A percentile compares a stretch with the other conserved stretches of the same genome.
phyloP scores from a whole-genome alignment of 2,797 vertebrate genomes.

The Bufotes viridis region DNA sequence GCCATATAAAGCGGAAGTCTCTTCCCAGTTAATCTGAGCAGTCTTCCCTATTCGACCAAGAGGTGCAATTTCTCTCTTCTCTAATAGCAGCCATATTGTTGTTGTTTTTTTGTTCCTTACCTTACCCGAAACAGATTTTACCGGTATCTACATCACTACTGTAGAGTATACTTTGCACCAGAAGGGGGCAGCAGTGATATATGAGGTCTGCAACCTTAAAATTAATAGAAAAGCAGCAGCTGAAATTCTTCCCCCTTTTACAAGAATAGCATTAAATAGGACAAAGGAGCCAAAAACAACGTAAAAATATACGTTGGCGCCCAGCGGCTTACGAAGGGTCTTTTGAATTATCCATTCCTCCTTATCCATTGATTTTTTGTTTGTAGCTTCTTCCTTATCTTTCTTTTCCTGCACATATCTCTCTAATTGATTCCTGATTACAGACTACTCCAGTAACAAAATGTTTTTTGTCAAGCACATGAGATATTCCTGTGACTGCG shows the following conservation, averaged over 20 bases:
- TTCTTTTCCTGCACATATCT: slow-evolving; percentile 65
- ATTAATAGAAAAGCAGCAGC: not conserved
- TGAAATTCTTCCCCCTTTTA: not conserved
- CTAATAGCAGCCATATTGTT: too few relatives aligned
- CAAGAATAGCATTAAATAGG: slow-evolving; percentile 3
- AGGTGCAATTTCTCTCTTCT: too few relatives aligned
- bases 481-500: slow-evolving; percentile 37
- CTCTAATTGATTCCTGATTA: slow-evolving; percentile 70
- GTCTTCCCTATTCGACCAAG: too few relatives aligned
- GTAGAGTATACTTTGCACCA: not conserved
- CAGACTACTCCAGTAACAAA: slow-evolving; percentile 67
- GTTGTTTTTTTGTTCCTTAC: too few relatives aligned
- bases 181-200: not conserved
- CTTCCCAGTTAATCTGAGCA: too few relatives aligned
- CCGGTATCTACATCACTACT: too few relatives aligned
- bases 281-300: slow-evolving; percentile 26
- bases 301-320: slow-evolving; percentile 40
- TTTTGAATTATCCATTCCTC: slow-evolving; percentile 64
- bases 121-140: too few relatives aligned
- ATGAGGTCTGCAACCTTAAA: not conserved
- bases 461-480: slow-evolving; percentile 65
- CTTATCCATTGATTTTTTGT: slow-evolving; percentile 68
- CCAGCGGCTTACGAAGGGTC: slow-evolving; percentile 56
- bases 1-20: not conserved
- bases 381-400: slow-evolving; percentile 65